These are phyloP conservation scores for Arctia plantaginis DNA, from an alignment of 2,888 invertebrate genomes.

Conservation along the genomic window DNA sequence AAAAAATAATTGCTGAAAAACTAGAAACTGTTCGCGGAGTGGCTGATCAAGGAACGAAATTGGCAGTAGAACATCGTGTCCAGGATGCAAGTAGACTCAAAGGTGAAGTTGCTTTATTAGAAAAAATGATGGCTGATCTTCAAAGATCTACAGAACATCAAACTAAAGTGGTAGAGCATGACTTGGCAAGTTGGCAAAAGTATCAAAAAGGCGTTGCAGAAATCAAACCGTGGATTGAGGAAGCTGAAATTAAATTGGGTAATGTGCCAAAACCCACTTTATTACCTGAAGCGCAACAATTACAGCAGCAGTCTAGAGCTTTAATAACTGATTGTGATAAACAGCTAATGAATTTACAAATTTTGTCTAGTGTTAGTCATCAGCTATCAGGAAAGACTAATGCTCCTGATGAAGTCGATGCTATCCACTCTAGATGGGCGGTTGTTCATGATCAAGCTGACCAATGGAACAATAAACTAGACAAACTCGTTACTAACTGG, in stretches of 20 bases:
- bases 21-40: conserved; percentile 90
- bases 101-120: conserved; percentile 91
- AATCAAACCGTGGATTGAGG: conserved; percentile 95
- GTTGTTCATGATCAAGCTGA: conserved; percentile 92
- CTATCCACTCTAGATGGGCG: conserved; percentile 94
- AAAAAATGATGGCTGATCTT: conserved; percentile 91
- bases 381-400: conserved; percentile 91
- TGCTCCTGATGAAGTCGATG: conserved; percentile 94
- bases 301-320: conserved; percentile 90
- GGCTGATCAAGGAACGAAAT: conserved; percentile 91
- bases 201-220: conserved; percentile 93
- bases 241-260: conserved; percentile 93
- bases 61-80: conserved; percentile 89
- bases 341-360: conserved; percentile 91
- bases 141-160: conserved; percentile 92
- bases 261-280: conserved; percentile 91
- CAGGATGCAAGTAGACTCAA: conserved; percentile 91
- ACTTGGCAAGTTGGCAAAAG: conserved; percentile 93
- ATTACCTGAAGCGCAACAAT: conserved; percentile 92
- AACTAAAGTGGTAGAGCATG: conserved; percentile 91
- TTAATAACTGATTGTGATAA: conserved; percentile 93
- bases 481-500: conserved; percentile 93
- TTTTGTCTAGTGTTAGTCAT: conserved; percentile 90
- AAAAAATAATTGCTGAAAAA: conserved; percentile 92
- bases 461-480: conserved; percentile 92